A percentile compares a stretch with the other conserved stretches of the same genome.
phyloP scores from a whole-genome alignment of 1,140 invertebrate genomes.

The Vollenhovia emeryi region DNA sequence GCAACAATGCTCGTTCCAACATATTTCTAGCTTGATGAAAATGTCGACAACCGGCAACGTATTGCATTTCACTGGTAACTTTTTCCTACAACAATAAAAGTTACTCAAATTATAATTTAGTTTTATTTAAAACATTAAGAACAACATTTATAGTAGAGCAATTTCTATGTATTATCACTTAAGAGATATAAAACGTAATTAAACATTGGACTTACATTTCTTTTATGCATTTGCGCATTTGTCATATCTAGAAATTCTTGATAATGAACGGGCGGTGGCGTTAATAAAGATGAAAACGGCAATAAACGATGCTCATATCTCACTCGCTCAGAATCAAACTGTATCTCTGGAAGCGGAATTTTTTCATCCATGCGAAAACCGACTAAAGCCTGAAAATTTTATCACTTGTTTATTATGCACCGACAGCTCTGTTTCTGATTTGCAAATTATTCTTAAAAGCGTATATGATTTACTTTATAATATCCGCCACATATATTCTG shows the following conservation, averaged over 20 bases:
- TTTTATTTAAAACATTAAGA: background rate
- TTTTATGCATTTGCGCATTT: slow-evolving; percentile 82
- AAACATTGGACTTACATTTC: slow-evolving; percentile 77
- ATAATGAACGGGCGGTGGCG: slow-evolving; percentile 96
- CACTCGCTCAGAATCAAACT: slow-evolving; percentile 97
- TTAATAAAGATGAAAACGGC: slow-evolving; percentile 94
- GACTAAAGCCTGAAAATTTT: slow-evolving; percentile 88
- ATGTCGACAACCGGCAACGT: slow-evolving; percentile 94
- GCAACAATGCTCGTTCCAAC: slow-evolving; percentile 88
- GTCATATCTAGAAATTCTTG: slow-evolving; percentile 92
- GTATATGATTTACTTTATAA: slow-evolving; percentile 90
- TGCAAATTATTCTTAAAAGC: background rate
- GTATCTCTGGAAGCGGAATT: slow-evolving; percentile 91
- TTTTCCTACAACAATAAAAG: slow-evolving; percentile 75
- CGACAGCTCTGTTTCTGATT: background rate
- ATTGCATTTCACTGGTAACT: slow-evolving; percentile 84
- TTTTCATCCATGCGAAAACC: slow-evolving; percentile 90
- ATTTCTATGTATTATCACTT: slow-evolving; percentile 1
- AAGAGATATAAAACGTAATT: background rate
- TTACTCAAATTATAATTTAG: background rate
- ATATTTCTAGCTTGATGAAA: slow-evolving; percentile 96
- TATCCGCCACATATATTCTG: slow-evolving; percentile 98
- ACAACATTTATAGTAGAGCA: background rate
- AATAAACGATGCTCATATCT: slow-evolving; percentile 97
- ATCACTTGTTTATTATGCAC: background rate